A percentile compares a stretch with the other conserved stretches of the same genome.
Evolutionary conservation across 2,113 vertebrate genomes (phyloP).

Genomic region (Phasianus colchicus): DNA sequence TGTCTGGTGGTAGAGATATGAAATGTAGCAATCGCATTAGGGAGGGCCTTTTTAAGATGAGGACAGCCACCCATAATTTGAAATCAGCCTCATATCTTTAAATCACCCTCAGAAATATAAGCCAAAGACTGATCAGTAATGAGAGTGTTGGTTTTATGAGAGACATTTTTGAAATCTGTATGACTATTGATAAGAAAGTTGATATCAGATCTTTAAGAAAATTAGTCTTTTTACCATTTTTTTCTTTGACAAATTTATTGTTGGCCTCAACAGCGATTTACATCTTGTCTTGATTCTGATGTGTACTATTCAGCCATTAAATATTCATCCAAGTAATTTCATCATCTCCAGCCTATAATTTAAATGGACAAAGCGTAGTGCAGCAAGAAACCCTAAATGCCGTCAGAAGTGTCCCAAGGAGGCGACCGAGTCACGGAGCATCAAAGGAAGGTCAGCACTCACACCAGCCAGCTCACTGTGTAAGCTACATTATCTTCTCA

Average conservation of each 20-base stretch:
- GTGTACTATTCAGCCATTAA: not conserved
- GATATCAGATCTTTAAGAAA: not conserved
- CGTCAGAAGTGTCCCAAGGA: not conserved
- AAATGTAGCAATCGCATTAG: not conserved
- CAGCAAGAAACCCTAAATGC: not conserved
- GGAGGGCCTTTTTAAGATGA: not conserved
- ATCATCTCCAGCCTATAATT: not conserved
- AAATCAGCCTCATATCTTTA: not conserved
- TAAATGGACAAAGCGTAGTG: not conserved
- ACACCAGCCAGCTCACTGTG: not conserved
- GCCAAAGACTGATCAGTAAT: not conserved
- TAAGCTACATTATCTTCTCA: not conserved
- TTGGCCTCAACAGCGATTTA: not conserved
- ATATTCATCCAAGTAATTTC: not conserved
- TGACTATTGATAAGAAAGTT: not conserved
- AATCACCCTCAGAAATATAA: not conserved
- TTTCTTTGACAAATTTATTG: not conserved
- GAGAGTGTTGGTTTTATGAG: not conserved
- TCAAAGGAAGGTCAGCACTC: not conserved
- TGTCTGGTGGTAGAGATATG: not conserved
- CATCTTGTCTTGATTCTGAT: not conserved
- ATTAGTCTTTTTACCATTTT: not conserved
- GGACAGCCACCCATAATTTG: rapidly evolving
- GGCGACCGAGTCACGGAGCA: not conserved
- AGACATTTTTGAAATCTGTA: not conserved